Conservation (phyloP, 2,888 invertebrate species). For the Paralinhomoeus sp. region DNA sequence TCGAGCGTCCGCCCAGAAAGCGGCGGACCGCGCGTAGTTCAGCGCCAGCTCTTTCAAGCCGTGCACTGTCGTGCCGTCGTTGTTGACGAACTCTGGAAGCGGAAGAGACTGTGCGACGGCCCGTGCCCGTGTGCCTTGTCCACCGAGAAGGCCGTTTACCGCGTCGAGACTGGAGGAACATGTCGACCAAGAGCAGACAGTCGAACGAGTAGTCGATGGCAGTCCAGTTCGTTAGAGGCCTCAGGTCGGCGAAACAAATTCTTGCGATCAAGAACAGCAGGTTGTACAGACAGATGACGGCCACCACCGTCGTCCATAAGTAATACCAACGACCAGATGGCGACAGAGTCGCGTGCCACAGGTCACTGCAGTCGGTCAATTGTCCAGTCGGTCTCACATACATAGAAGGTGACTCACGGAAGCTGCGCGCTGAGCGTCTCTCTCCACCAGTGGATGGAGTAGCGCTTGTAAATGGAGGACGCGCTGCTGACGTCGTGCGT, state of each 20-base stretch:
- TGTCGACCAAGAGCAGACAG: slow-evolving; percentile 15
- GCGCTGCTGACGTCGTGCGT: too few relatives aligned
- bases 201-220: slow-evolving; percentile 14
- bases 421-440: too few relatives aligned
- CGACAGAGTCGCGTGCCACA: too few relatives aligned
- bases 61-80: slow-evolving; percentile 16
- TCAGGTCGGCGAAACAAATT: slow-evolving; percentile 77
- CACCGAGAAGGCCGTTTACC: slow-evolving; percentile 5
- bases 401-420: too few relatives aligned
- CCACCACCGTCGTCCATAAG: slow-evolving; percentile 66
- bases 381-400: too few relatives aligned
- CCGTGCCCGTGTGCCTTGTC: neutral
- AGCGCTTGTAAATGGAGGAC: too few relatives aligned
- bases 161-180: slow-evolving; percentile 13
- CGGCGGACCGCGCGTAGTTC: neutral
- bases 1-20: neutral
- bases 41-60: neutral
- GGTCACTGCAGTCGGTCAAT: too few relatives aligned
- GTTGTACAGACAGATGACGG: slow-evolving; percentile 68
- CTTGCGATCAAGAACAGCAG: slow-evolving; percentile 66
- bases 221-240: slow-evolving; percentile 11
- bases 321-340: slow-evolving; percentile 43
- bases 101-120: neutral
- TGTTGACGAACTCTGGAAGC: neutral
- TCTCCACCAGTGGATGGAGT: too few relatives aligned